These are phyloP conservation scores for Hemibagrus wyckioides DNA, from an alignment of 2,113 vertebrate species.

Conservation along the genomic window DNA sequence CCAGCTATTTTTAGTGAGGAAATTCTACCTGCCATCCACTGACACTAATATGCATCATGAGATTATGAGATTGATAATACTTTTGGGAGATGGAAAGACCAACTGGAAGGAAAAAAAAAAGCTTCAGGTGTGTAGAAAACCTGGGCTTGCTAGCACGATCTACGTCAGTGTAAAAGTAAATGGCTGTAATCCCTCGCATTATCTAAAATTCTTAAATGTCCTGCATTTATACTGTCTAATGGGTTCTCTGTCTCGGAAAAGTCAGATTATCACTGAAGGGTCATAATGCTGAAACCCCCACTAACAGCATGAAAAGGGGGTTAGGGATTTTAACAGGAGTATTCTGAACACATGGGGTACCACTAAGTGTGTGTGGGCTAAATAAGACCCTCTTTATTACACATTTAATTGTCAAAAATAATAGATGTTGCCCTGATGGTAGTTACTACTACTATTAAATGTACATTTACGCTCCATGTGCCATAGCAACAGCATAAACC, in stretches of 20 bases:
- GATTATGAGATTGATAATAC: conserved; percentile 22
- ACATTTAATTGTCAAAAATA: conserved; percentile 63
- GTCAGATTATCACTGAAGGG: not conserved
- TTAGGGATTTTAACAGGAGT: conserved; percentile 24
- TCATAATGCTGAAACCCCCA: not conserved
- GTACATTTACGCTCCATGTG: conserved; percentile 59
- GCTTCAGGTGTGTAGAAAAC: not conserved
- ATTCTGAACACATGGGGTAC: conserved; percentile 40
- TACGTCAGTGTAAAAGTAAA: not conserved
- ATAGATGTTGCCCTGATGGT: conserved; percentile 56
- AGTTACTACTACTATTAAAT: conserved; percentile 62
- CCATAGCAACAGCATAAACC: conserved; percentile 64
- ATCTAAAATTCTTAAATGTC: not conserved
- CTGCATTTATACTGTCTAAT: not conserved
- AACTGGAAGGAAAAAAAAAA: not conserved
- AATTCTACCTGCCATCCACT: conserved; percentile 32
- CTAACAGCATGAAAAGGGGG: not conserved
- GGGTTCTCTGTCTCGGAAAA: not conserved
- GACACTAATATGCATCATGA: conserved; percentile 28
- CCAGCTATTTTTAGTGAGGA: conserved; percentile 32
- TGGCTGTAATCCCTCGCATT: not conserved
- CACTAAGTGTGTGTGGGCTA: conserved; percentile 19
- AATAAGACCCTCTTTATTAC: conserved; percentile 65
- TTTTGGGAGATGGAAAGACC: conserved; percentile 18
- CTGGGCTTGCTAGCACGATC: not conserved